phyloP scores from a whole-genome alignment of 2,888 invertebrate genomes.

The Cataglyphis livida region DNA sequence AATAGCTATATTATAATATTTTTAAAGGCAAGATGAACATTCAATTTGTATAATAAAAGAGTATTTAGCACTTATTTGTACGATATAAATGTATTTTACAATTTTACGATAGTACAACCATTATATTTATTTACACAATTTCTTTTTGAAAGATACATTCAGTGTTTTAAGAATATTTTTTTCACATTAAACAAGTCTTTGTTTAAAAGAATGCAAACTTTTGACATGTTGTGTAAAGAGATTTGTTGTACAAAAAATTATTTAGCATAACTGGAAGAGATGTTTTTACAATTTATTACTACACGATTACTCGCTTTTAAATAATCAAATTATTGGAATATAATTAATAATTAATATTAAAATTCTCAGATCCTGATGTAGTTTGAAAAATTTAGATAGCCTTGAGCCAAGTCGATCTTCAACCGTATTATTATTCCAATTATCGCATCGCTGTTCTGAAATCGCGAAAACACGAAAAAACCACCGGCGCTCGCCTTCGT shows the following conservation, averaged over 20 bases:
- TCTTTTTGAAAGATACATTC: background rate
- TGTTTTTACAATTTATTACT: background rate
- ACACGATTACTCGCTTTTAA: background rate
- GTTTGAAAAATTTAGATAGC: background rate
- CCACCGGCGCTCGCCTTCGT: background rate
- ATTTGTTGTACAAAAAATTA: background rate
- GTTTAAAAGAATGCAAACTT: background rate
- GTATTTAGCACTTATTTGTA: background rate
- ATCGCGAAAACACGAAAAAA: background rate
- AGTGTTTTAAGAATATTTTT: background rate
- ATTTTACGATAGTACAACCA: background rate
- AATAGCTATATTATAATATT: background rate
- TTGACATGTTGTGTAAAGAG: background rate
- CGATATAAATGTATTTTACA: background rate
- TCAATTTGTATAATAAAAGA: background rate
- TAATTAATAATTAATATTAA: background rate
- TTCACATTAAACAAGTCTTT: background rate
- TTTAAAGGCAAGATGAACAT: background rate
- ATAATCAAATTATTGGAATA: background rate
- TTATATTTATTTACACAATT: background rate
- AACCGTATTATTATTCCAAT: conserved; percentile 2
- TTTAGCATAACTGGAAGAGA: background rate
- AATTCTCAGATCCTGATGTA: background rate
- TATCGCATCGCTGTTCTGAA: conserved; percentile 7
- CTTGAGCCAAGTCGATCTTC: background rate